Evolutionary conservation across 2,888 invertebrate genomes (phyloP), one percentile per base, ranked within the genome.

Genomic region (Campoplex nolae): DNA sequence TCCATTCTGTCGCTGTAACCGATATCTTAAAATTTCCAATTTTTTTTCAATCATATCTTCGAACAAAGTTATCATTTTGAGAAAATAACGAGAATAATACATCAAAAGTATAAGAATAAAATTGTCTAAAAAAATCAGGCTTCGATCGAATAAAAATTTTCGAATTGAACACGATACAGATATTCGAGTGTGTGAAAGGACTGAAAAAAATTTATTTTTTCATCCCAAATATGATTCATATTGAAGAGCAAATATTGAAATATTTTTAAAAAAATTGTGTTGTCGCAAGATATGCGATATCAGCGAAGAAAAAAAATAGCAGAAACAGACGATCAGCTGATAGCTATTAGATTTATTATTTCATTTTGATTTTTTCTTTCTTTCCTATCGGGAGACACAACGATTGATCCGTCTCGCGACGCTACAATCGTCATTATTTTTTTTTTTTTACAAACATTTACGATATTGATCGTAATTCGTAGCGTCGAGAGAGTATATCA

Each of bases 401-500:
- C 54, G 51, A 68, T 78, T 35, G 13, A 65, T 54, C 68, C 28
- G n/a, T 8, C 68, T 67, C 54, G 68, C 54, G 68, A 78, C 28
- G 35, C 54, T 56, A 42, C 54, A 35, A 70, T 78, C 68, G 38
- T 70, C 0, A 23, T 23, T 23, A 54, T 70, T 78, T 42, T 70
- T 35, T 42, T 70, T 68, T 56, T 38, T 56, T 28, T 9, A 54
- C 23, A 28, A 54, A 38, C 45, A 32, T 65, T 28, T 54, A 45
- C 32, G 28, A 78, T 45, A 78, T 51, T 42, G 56, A 70, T 78
- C 38, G 56, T 42, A 70, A 78, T 78, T 68, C 23, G 56, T 28
- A 78, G 78, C 68, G 54, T 70, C 78, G 82, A 68, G 68, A 70
- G 75, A 83, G 70, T 76, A 48, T 76, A 48, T 76, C 70, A 48